A percentile compares a stretch with the other conserved stretches of the same genome.
These are phyloP conservation scores for Pycnonotus jocosus DNA, from an alignment of 2,113 vertebrate species.

Conservation along the genomic window DNA sequence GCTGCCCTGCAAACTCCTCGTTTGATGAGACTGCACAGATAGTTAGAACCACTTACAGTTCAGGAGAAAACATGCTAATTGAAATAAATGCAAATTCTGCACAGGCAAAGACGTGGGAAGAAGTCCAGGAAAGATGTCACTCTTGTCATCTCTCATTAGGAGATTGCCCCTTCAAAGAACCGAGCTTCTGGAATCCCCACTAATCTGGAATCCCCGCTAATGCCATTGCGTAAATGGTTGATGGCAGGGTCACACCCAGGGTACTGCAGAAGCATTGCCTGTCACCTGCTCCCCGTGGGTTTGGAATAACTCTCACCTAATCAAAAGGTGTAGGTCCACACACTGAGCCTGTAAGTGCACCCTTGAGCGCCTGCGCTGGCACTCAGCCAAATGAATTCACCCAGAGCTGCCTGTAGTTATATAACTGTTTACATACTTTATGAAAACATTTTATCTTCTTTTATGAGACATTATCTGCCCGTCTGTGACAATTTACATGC, in stretches of 20 bases:
- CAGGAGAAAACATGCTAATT: not conserved
- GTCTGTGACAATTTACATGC: not conserved
- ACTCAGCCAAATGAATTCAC: not conserved
- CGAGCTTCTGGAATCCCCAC: conserved; percentile 3
- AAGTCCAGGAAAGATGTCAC: not conserved
- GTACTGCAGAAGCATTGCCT: not conserved
- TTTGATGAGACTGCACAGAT: not conserved
- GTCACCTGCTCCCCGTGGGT: not conserved
- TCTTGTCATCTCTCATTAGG: conserved; percentile 22
- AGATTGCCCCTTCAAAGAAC: not conserved
- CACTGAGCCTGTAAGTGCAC: not conserved
- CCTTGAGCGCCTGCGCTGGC: not conserved
- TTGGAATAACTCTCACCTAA: not conserved
- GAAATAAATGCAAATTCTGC: not conserved
- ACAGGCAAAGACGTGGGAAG: not conserved
- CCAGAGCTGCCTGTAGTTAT: not conserved
- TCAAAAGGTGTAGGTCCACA: not conserved
- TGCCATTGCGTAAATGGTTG: not conserved
- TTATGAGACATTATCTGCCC: not conserved
- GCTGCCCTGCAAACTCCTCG: not conserved
- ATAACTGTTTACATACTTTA: not conserved
- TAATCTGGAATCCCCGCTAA: conserved; percentile 49
- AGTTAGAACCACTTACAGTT: not conserved
- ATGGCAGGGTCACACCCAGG: not conserved
- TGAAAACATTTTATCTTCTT: conserved; percentile 10